Conservation (phyloP, 1,140 invertebrate genomes). For the Caenorhabditis brenneri region DNA sequence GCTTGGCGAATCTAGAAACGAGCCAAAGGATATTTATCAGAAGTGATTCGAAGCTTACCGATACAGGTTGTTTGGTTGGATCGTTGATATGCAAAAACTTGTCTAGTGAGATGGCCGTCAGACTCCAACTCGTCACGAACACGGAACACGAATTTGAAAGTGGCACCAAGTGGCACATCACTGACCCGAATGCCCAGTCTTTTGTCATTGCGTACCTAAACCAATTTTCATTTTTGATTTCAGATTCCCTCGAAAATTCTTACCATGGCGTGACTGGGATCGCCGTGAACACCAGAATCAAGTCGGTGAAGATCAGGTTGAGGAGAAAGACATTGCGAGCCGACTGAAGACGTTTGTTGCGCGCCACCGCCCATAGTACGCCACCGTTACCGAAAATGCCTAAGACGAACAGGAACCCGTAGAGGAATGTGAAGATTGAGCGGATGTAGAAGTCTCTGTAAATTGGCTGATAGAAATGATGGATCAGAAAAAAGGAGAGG, state of each 20-base stretch:
- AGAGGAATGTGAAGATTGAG: conserved; percentile 61
- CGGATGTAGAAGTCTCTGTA: conserved; percentile 60
- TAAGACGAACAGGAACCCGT: conserved; percentile 62
- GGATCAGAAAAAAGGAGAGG: too few relatives aligned
- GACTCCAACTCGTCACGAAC: conserved; percentile 70
- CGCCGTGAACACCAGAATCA: conserved; percentile 66
- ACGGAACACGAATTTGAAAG: conserved; percentile 68
- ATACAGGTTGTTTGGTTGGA: conserved; percentile 57
- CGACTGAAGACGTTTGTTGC: conserved; percentile 68
- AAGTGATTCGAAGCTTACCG: conserved; percentile 10
- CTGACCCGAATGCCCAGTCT: conserved; percentile 66
- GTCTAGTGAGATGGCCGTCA: conserved; percentile 69
- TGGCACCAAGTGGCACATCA: conserved; percentile 69
- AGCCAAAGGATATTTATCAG: background rate
- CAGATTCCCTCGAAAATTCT: background rate
- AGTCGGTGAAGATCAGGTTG: conserved; percentile 68
- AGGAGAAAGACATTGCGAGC: conserved; percentile 69
- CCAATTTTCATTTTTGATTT: background rate
- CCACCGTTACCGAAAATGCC: conserved; percentile 67
- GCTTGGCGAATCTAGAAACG: conserved; percentile 53
- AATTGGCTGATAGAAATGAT: conserved; percentile 6
- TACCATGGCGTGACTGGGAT: conserved; percentile 68
- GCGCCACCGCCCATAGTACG: conserved; percentile 64
- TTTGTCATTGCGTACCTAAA: conserved; percentile 63
- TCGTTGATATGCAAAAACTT: conserved; percentile 67